These are phyloP conservation scores for Sturmia bella DNA, from an alignment of 2,888 invertebrate genomes.

Conservation along the genomic window DNA sequence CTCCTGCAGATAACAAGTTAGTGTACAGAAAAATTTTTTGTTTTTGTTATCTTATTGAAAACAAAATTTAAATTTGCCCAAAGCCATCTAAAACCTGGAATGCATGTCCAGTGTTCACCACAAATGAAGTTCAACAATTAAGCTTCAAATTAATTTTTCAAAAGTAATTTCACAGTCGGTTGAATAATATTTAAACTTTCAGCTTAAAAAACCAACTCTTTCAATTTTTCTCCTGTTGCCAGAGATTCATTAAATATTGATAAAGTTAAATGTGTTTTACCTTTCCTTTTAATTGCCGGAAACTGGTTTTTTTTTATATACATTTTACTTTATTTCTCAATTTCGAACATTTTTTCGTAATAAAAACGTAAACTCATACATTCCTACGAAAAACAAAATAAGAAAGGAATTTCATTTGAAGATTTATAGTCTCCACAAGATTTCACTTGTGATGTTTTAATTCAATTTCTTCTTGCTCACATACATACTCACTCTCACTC, in stretches of 20 bases:
- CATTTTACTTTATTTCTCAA: background rate
- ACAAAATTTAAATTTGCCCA: too few species aligned
- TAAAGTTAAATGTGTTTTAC: slow-evolving; percentile 20
- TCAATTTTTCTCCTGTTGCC: background rate
- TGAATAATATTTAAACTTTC: slow-evolving; percentile 45
- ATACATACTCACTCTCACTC: background rate
- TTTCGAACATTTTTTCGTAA: background rate
- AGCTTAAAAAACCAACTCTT: background rate
- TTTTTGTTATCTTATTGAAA: too few species aligned
- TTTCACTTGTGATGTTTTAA: slow-evolving; percentile 39
- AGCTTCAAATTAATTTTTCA: background rate
- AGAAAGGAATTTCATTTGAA: background rate
- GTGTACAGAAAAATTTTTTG: too few species aligned
- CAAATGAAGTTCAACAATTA: background rate
- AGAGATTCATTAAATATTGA: slow-evolving; percentile 20
- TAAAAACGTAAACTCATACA: background rate
- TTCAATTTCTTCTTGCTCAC: slow-evolving; percentile 33
- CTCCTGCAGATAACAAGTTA: too few species aligned
- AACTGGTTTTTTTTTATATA: slow-evolving; percentile 1
- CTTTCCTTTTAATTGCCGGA: slow-evolving; percentile 14
- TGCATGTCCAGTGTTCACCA: too few species aligned
- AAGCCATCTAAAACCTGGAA: too few species aligned
- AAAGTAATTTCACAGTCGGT: slow-evolving; percentile 5
- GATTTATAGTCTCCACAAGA: slow-evolving; percentile 43
- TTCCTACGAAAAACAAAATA: background rate